A percentile compares a stretch with the other conserved stretches of the same genome.
Conservation (phyloP, 1,140 invertebrate genomes). For the Drosophila orena region DNA sequence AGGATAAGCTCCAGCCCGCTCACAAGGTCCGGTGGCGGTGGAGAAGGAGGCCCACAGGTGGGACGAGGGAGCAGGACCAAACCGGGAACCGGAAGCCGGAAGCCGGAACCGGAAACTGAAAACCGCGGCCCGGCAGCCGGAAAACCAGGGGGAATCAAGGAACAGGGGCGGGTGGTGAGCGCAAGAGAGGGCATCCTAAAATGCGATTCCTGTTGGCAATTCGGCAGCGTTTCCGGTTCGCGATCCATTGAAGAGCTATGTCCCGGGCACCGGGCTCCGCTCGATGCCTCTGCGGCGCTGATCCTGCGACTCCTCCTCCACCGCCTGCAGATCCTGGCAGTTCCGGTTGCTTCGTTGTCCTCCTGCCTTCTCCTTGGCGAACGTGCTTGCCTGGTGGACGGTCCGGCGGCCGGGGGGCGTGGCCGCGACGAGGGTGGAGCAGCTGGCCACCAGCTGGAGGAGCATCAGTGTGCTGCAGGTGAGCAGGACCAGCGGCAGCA, state of each 20-base stretch:
- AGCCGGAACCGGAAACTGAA: neutral
- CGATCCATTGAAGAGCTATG: constrained; percentile 44
- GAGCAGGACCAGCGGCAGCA: constrained; percentile 61
- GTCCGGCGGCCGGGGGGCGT: constrained; percentile 14
- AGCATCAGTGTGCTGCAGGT: constrained; percentile 45
- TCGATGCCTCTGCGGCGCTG: neutral
- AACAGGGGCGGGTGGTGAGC: constrained; percentile 3
- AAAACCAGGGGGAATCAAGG: neutral
- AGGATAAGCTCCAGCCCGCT: constrained; percentile 33
- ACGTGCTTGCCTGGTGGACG: neutral
- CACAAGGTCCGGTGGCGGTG: neutral
- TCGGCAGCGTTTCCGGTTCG: constrained; percentile 7
- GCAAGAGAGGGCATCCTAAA: constrained; percentile 10
- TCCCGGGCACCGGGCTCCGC: constrained; percentile 24
- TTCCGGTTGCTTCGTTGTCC: constrained; percentile 3
- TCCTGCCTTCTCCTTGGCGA: constrained; percentile 16
- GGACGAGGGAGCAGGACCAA: neutral
- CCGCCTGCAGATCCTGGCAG: neutral
- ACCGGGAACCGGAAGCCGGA: constrained; percentile 5
- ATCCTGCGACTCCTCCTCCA: neutral
- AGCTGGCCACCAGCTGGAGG: constrained; percentile 18
- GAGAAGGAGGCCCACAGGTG: neutral
- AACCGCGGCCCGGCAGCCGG: neutral
- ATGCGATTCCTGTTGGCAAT: constrained; percentile 49
- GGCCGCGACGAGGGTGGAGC: constrained; percentile 6